Base-by-base conservation (phyloP, 2,888 invertebrate genomes). In the Pteria penguin region DNA sequence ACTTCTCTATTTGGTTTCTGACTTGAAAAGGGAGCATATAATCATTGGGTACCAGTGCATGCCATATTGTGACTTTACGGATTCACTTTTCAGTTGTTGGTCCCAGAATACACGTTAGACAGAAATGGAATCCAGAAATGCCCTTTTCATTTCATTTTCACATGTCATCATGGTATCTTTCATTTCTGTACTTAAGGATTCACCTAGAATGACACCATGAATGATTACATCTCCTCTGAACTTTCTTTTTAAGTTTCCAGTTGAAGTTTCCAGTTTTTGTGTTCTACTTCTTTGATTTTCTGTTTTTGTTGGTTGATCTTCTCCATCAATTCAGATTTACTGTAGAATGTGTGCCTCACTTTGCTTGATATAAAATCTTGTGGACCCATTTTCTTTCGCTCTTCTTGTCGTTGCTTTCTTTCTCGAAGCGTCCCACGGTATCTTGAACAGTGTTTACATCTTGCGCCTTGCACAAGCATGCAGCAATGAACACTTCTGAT, bases 1-100 rank as follows among this genome's bases (percentile, higher is more conserved):
- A n/a, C n/a, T n/a, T n/a, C n/a, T n/a, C n/a, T n/a, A n/a, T n/a
- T n/a, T n/a, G n/a, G n/a, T n/a, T n/a, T n/a, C n/a, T n/a, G n/a
- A n/a, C n/a, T n/a, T n/a, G n/a, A n/a, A n/a, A n/a, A n/a, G n/a
- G n/a, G n/a, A 76, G 22, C 67, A 14, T 5, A 76, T 33, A 18
- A 72, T 72, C 76, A 76, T 76, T 18, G 72, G 72, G 22, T 76
- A 71, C 76, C 72, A 76, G 24, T 69, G 18, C 72, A 76, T 76
- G 8, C 72, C 58, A 18, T 72, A 52, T 54, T 66, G 65, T n/a
- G 32, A n/a, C n/a, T 32, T 18, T 11, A 57, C 57, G 22, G 24
- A 26, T 3, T 14, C 27, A 14, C 26, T n/a, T 29, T 67, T 67
- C 4, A 8, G 18, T n/a, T 65, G 65, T 22, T 65, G 22, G 2